Base-by-base conservation (phyloP, 2,888 invertebrate genomes). In the Lagria hirta region DNA sequence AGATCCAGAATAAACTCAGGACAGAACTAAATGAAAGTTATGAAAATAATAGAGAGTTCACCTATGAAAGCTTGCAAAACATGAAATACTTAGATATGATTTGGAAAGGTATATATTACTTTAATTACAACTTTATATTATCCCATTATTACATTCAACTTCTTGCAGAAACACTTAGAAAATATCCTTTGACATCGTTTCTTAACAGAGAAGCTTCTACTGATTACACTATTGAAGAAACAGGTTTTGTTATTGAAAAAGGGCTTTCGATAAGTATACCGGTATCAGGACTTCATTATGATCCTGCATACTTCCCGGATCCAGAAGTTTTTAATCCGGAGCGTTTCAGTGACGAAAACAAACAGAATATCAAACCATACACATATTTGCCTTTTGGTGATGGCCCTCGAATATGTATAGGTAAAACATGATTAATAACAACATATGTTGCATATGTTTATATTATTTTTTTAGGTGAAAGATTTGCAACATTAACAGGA, bases 61-160 rank as follows among this genome's bases (percentile, higher is more conserved):
- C 29, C 3, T 48, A 43, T 11, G 43, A 43, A 20, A 8, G 15
- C 1, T 13, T 48, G 3, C 28, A 34, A 8, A 13, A 30, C 5
- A 48, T 48, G 38, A 40, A 43, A 10, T 48, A 48, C 8, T 12
- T 48, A 3, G 30, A 48, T 22, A 43, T 48, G 48, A 38, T 48
- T 1, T 1, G 43, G 7, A 32, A 15, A 8, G 47, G 47, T 47
- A 33, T 22, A 18, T 11, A 15, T 18, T 13, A 12, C n/a, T 24
- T 23, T 16, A 4, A 6, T 7, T n/a, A 32, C n/a, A n/a, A n/a
- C n/a, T 18, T 18, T 5, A 18, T 18, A 18, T 18, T 18, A 5
- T 18, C 6, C 18, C 18, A 18, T n/a, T n/a, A 16, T 26, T n/a
- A 14, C 21, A 7, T 27, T n/a, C n/a, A 26, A 10, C n/a, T 34